A percentile compares a stretch with the other conserved stretches of the same genome.
phyloP scores from a whole-genome alignment of 2,797 vertebrate genomes.

The Mus minutoides region DNA sequence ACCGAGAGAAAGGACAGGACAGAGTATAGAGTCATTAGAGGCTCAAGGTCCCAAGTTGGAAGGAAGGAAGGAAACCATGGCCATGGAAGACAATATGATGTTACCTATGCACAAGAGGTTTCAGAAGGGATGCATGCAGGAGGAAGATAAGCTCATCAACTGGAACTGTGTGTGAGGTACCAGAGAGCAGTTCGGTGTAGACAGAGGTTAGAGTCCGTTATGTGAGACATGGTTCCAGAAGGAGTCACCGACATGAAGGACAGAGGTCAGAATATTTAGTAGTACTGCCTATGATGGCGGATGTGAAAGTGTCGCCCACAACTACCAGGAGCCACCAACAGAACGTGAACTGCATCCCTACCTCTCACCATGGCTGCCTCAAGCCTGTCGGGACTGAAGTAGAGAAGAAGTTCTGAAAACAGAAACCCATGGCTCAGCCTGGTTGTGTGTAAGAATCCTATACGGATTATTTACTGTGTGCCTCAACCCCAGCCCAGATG shows the following conservation, averaged over 20 bases:
- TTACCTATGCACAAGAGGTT: rapidly evolving
- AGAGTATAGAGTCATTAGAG: neutral
- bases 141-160: neutral
- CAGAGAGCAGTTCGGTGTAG: too few species aligned
- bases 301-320: constrained; percentile 53
- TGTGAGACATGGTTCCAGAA: neutral
- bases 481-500: neutral
- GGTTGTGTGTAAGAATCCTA: neutral
- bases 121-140: neutral
- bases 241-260: constrained; percentile 54
- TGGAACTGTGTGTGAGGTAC: neutral
- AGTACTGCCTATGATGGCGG: constrained; percentile 44
- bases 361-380: constrained; percentile 1
- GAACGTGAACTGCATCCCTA: constrained; percentile 24
- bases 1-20: neutral
- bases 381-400: neutral
- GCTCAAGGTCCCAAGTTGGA: neutral
- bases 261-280: constrained; percentile 28
- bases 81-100: rapidly evolving
- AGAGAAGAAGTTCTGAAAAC: constrained; percentile 16
- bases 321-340: neutral
- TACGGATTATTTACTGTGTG: constrained; percentile 15
- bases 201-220: neutral
- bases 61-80: neutral
- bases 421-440: neutral